Evolutionary conservation across 2,113 vertebrate species (phyloP), one percentile per base, ranked within the genome.

Genomic region (Lamprologus lemairii): DNA sequence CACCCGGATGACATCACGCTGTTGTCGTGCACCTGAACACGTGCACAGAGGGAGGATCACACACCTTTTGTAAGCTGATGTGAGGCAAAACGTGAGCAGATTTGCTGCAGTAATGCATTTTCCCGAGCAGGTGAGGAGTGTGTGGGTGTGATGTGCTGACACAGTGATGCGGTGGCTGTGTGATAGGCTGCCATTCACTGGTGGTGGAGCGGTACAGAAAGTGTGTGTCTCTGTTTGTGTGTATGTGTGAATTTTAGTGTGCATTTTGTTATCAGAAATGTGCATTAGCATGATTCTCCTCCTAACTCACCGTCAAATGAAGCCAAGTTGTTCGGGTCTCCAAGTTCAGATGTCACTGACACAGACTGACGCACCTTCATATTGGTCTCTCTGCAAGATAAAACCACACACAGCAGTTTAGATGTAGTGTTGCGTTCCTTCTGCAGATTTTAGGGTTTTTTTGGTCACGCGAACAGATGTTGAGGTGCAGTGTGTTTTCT

Each of bases 281-380:
- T 83, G 86, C 33, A 58, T 45, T 14, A 23, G 6, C 58, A 80
- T 71, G 86, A 88, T 81, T 51, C 28, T 58, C 35, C n/a, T 53
- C 26, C n/a, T 19, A 23, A 68, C 89, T 96, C 95, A 99, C 98
- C 98, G 0, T 99, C 93, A 42, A 99, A 99, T 5, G 54, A 93
- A 54, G 98, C 97, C 79, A 99, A 96, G 86, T 96, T 96, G 91
- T 96, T 94, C 40, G 96, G 96, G 93, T 98, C 96, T 7, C 96
- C 97, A 45, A 98, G 87, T 86, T 98, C 97, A 0, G 97, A 97
- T 7, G 98, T 99, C 90, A 98, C 95, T 0, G 97, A 96, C 49
- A 97, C 97, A 1, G 98, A 98, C 95, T 99, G 98, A 1, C 98
- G 97, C 65, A 99, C 98, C 90, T 99, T 99, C 97, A 97, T 98